A percentile compares a stretch with the other conserved stretches of the same genome.
phyloP scores from a whole-genome alignment of 2,888 invertebrate species.

The Polia nebulosa region DNA sequence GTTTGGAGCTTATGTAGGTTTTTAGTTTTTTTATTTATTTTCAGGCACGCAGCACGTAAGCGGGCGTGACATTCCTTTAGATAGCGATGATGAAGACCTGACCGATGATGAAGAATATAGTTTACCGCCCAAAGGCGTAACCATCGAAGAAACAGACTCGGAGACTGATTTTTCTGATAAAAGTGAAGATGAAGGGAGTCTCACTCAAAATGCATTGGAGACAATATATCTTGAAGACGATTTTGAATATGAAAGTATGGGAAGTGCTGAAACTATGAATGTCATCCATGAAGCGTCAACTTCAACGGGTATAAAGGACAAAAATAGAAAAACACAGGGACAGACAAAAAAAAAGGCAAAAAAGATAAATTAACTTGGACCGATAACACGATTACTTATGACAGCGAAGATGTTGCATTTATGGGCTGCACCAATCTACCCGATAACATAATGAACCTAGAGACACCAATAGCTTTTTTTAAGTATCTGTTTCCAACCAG shows the following conservation, averaged over 20 bases:
- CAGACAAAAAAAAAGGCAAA: slow-evolving; percentile 9
- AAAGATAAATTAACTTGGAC: slow-evolving; percentile 22
- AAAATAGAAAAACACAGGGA: slow-evolving; percentile 19
- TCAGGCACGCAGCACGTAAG: slow-evolving; percentile 11
- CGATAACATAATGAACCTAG: slow-evolving; percentile 44
- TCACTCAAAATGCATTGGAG: slow-evolving; percentile 16
- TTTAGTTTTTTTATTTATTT: slow-evolving; percentile 26
- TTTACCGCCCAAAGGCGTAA: slow-evolving; percentile 29
- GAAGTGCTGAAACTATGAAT: not conserved
- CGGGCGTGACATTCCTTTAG: slow-evolving; percentile 30
- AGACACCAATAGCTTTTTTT: slow-evolving; percentile 51
- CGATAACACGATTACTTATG: slow-evolving; percentile 16
- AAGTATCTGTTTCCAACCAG: slow-evolving; percentile 51
- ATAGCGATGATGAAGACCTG: slow-evolving; percentile 37
- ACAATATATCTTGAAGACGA: slow-evolving; percentile 16
- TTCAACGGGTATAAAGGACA: slow-evolving; percentile 18
- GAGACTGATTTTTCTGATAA: slow-evolving; percentile 20
- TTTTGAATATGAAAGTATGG: slow-evolving; percentile 13
- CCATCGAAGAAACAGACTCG: slow-evolving; percentile 23
- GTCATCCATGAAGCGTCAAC: slow-evolving; percentile 1
- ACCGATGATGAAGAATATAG: slow-evolving; percentile 34
- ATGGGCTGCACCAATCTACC: slow-evolving; percentile 44
- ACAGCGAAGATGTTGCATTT: slow-evolving; percentile 32
- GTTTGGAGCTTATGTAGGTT: not conserved
- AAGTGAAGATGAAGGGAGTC: slow-evolving; percentile 24